Percentiles rank a stretch among this genome's conserved stretches.
Evolutionary conservation across 2,888 invertebrate genomes (phyloP).

Genomic region (Galeruca laticollis): DNA sequence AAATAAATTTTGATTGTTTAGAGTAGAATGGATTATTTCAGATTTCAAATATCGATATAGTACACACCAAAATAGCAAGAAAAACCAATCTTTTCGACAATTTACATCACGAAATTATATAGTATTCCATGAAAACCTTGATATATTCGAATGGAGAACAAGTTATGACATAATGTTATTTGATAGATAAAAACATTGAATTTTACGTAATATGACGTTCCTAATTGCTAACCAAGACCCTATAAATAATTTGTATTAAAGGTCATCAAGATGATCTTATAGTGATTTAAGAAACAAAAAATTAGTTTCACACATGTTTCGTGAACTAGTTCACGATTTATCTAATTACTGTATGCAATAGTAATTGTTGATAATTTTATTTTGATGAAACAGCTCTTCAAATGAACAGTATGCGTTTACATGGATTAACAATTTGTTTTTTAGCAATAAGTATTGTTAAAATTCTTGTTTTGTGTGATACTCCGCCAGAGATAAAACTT

Average conservation of each 20-base stretch:
- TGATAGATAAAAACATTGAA: slow-evolving; percentile 11
- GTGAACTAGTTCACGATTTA: slow-evolving; percentile 39
- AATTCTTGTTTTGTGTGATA: slow-evolving; percentile 36
- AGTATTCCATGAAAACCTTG: background rate
- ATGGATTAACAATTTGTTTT: slow-evolving; percentile 2
- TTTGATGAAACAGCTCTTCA: background rate
- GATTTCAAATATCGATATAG: no score
- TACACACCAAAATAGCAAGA: no score
- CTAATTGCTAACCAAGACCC: slow-evolving; percentile 34
- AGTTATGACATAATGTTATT: slow-evolving; percentile 6
- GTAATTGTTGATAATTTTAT: slow-evolving; percentile 4
- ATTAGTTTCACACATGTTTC: slow-evolving; percentile 48
- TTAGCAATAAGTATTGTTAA: slow-evolving; percentile 7
- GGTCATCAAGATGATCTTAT: slow-evolving; percentile 53
- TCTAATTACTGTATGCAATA: slow-evolving; percentile 4
- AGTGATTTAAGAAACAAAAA: slow-evolving; percentile 42
- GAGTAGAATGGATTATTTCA: no score
- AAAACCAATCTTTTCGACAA: no score
- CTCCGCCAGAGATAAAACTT: slow-evolving; percentile 47
- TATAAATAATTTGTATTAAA: slow-evolving; percentile 40
- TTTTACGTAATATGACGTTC: slow-evolving; percentile 31
- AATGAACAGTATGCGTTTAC: background rate
- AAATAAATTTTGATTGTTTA: no score
- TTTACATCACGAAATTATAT: no score
- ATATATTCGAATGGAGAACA: background rate